Conservation (phyloP, 2,113 vertebrate genomes). For the Gallinago jamesoni region DNA sequence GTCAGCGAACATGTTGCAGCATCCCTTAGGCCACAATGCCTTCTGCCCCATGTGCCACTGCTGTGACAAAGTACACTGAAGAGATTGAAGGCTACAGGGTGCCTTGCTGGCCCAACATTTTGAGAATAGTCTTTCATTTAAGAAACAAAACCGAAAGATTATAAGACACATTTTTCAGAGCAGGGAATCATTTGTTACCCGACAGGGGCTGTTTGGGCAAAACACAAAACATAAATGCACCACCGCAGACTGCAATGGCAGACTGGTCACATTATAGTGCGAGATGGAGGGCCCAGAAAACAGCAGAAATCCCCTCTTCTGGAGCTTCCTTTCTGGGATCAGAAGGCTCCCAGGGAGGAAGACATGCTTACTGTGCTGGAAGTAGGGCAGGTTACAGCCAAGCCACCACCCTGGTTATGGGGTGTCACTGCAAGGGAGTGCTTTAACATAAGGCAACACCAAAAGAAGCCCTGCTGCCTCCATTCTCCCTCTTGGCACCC, state of each 20-base stretch:
- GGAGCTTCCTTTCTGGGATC: background rate
- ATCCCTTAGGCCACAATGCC: background rate
- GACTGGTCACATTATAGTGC: background rate
- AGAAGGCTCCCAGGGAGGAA: background rate
- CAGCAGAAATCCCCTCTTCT: background rate
- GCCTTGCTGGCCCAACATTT: background rate
- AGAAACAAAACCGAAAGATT: too few relatives aligned
- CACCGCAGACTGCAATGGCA: background rate
- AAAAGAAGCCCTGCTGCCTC: background rate
- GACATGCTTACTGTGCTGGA: background rate
- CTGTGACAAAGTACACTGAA: background rate
- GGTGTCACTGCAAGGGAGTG: background rate
- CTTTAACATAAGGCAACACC: background rate
- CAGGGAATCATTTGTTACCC: background rate
- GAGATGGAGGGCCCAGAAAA: background rate
- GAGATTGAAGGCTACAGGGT: background rate
- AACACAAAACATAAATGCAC: background rate
- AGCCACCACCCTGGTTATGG: background rate
- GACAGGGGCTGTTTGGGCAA: background rate
- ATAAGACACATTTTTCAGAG: background rate
- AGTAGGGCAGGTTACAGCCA: background rate
- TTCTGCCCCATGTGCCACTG: conserved; percentile 5
- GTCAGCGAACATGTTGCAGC: background rate
- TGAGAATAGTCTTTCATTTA: background rate
- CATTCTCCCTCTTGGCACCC: background rate